A percentile compares a stretch with the other conserved stretches of the same genome.
Conservation (phyloP, 2,797 vertebrate species). For the Danio jaintianensis region DNA sequence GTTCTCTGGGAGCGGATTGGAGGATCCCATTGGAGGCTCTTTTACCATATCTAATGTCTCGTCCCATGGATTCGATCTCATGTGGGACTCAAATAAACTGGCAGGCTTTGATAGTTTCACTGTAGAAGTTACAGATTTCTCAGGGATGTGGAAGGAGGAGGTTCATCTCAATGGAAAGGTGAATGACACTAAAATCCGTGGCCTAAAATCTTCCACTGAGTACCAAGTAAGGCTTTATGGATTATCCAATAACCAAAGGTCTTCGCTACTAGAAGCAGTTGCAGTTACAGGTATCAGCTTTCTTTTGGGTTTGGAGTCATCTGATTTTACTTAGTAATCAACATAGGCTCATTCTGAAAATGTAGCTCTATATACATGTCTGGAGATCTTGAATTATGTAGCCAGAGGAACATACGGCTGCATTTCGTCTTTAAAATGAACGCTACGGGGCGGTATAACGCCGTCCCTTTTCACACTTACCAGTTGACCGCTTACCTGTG, state of each 20-base stretch:
- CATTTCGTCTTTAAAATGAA: too few species aligned
- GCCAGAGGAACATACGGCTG: too few species aligned
- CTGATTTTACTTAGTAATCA: neutral
- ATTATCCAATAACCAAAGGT: slow-evolving; percentile 70
- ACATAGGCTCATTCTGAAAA: too few species aligned
- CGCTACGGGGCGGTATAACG: too few species aligned
- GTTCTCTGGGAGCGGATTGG: slow-evolving; percentile 63
- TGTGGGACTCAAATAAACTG: slow-evolving; percentile 66
- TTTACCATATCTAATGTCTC: slow-evolving; percentile 68
- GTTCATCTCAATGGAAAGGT: slow-evolving; percentile 70
- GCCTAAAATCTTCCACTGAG: slow-evolving; percentile 71
- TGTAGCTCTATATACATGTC: too few species aligned
- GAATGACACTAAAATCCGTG: slow-evolving; percentile 67
- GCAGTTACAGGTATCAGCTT: slow-evolving; percentile 78
- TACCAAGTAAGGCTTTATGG: slow-evolving; percentile 78
- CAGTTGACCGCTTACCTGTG: too few species aligned
- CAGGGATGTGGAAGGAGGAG: slow-evolving; percentile 63
- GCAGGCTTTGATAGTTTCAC: slow-evolving; percentile 68
- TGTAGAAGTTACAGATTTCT: slow-evolving; percentile 72
- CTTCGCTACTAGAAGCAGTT: slow-evolving; percentile 72
- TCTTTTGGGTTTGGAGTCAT: slow-evolving; percentile 54
- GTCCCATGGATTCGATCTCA: slow-evolving; percentile 72
- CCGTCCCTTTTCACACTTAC: too few species aligned
- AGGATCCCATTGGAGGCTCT: slow-evolving; percentile 60
- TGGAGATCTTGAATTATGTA: too few species aligned